Evolutionary conservation across 1,140 invertebrate genomes (phyloP), one percentile per base, ranked within the genome.

Genomic region (Papilio machaon): DNA sequence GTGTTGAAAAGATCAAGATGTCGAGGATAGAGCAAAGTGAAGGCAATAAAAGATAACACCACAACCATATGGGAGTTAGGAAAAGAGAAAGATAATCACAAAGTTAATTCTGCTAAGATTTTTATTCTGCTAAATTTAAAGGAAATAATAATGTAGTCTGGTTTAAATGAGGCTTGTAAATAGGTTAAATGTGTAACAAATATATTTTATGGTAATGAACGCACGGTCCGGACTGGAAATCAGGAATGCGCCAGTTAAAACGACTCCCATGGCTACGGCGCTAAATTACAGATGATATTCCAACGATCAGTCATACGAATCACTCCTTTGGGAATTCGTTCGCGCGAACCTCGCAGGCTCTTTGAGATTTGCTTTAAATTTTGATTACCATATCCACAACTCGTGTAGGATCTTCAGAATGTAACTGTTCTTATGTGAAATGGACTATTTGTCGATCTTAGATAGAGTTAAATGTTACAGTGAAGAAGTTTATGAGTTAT

Each of bases 261-360:
- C 73, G 75, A 80, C 79, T 82, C 82, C 82, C 82, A 80, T 79
- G 77, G 77, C 77, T 79, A 47, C 58, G 35, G 23, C 43, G 35
- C 80, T 81, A 76, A 81, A 76, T 77, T 75, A 70, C 73, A 80
- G 64, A 79, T 82, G 46, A 79, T 80, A 74, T 74, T 60, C 77
- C 30, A 38, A 60, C 70, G 84, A 88, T 87, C 85, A 82, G 81
- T 88, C 85, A 86, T 83, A 47, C 78, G 82, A 83, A 88, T 88
- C 83, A 88, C 84, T 85, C 87, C 82, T 49, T 49, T 38, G 80
- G 85, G 87, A 85, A 82, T 86, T 83, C 84, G 23, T 76, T 80
- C 76, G 67, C 76, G 43, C 49, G 73, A 74, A 60, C 58, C 54
- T 43, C 77, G n/a, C 47, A 43, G 38, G n/a, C 77, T 79, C 60